Evolutionary conservation across 2,113 vertebrate genomes (phyloP).

Genomic region (Tapirus terrestris): DNA sequence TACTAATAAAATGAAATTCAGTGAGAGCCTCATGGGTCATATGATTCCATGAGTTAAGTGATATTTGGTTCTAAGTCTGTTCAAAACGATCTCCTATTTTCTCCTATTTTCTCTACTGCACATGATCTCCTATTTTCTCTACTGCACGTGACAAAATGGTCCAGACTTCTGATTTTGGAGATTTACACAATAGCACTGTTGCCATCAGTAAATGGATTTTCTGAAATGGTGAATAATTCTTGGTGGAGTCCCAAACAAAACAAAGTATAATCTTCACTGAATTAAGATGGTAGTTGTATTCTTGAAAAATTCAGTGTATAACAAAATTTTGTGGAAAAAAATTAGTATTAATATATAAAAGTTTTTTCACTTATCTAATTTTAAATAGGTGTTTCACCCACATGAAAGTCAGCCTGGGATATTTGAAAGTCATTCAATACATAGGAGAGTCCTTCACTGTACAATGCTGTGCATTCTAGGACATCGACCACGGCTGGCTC

Average conservation of each 20-base stretch:
- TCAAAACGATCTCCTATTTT: background rate
- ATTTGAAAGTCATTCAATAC: background rate
- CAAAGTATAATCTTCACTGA: background rate
- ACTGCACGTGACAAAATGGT: background rate
- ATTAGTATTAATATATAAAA: background rate
- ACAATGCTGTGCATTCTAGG: background rate
- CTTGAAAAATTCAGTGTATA: background rate
- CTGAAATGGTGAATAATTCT: background rate
- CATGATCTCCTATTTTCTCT: background rate
- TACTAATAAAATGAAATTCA: background rate
- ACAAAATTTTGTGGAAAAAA: background rate
- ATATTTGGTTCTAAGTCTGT: background rate
- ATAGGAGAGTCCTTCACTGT: background rate
- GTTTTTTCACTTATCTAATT: background rate
- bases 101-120: background rate
- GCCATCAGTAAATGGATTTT: background rate
- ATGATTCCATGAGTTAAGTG: background rate
- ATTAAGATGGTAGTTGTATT: background rate
- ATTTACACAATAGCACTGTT: background rate
- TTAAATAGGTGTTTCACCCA: background rate
- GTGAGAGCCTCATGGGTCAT: background rate
- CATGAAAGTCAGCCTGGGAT: background rate
- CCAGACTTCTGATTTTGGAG: background rate
- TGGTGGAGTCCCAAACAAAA: background rate
- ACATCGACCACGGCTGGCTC: background rate